phyloP scores from a whole-genome alignment of 2,113 vertebrate genomes.

The Dasyprocta punctata region DNA sequence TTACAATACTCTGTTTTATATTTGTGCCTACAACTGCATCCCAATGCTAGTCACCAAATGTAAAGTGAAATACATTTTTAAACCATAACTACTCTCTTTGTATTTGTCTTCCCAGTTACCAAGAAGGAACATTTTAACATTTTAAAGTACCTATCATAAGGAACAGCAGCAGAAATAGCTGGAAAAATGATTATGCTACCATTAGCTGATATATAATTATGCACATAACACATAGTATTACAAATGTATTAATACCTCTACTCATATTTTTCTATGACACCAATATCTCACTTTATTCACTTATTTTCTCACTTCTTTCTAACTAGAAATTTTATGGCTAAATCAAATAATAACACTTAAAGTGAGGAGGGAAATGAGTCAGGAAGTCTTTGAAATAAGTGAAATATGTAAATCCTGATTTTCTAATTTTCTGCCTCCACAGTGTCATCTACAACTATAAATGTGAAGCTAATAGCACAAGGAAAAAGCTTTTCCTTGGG shows the following conservation, averaged over 20 bases:
- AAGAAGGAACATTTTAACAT: background rate
- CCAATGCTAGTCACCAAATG: background rate
- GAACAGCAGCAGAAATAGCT: background rate
- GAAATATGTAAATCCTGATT: background rate
- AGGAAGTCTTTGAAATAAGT: background rate
- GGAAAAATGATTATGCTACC: constrained; percentile 2
- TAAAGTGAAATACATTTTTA: background rate
- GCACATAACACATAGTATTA: constrained; percentile 33
- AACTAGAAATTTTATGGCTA: constrained; percentile 26
- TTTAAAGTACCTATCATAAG: constrained; percentile 26
- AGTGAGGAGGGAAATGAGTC: constrained; percentile 27
- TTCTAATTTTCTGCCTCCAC: constrained; percentile 36
- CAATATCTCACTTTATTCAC: background rate
- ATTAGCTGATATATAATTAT: constrained; percentile 34
- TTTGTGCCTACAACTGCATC: background rate
- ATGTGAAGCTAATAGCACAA: background rate
- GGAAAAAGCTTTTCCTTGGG: background rate
- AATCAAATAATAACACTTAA: constrained; percentile 59
- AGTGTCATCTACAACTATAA: background rate
- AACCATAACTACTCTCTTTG: background rate
- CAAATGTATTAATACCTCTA: constrained; percentile 29
- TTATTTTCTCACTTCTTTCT: constrained; percentile 17
- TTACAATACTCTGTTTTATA: background rate
- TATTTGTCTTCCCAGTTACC: background rate
- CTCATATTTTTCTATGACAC: background rate